phyloP scores from a whole-genome alignment of 2,797 vertebrate genomes.

The Cossypha heuglini region DNA sequence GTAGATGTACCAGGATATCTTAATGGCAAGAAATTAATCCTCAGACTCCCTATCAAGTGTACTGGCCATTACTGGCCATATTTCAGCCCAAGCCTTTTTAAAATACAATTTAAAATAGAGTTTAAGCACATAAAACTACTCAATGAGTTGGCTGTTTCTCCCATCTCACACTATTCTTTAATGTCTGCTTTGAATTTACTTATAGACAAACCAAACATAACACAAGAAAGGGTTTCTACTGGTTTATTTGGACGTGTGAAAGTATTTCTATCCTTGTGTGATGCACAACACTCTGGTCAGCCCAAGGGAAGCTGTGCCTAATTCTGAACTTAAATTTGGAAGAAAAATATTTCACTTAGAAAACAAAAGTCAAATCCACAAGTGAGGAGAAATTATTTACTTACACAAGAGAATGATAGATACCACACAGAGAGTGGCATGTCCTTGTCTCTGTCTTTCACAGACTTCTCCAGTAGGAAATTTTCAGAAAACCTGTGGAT shows the following conservation, averaged over 20 bases:
- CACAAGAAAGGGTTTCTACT: background rate
- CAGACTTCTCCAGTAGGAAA: background rate
- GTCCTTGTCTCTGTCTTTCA: background rate
- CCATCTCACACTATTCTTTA: background rate
- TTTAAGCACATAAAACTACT: background rate
- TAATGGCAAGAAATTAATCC: background rate
- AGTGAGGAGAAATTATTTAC: background rate
- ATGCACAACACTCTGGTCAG: background rate
- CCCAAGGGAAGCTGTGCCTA: background rate
- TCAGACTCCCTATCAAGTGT: background rate
- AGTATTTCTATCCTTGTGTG: background rate
- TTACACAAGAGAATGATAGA: fast-evolving
- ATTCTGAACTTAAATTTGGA: background rate
- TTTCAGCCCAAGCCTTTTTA: background rate
- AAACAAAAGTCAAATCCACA: background rate
- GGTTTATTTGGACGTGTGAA: background rate
- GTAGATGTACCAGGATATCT: background rate
- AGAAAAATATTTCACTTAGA: background rate
- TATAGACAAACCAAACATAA: background rate
- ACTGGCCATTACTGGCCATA: background rate
- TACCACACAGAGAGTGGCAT: background rate
- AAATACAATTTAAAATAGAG: background rate
- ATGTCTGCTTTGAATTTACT: background rate
- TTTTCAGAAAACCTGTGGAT: background rate
- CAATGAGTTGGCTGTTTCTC: background rate